Evolutionary conservation across 2,113 vertebrate species (phyloP).

Genomic region (Podilymbus podiceps): DNA sequence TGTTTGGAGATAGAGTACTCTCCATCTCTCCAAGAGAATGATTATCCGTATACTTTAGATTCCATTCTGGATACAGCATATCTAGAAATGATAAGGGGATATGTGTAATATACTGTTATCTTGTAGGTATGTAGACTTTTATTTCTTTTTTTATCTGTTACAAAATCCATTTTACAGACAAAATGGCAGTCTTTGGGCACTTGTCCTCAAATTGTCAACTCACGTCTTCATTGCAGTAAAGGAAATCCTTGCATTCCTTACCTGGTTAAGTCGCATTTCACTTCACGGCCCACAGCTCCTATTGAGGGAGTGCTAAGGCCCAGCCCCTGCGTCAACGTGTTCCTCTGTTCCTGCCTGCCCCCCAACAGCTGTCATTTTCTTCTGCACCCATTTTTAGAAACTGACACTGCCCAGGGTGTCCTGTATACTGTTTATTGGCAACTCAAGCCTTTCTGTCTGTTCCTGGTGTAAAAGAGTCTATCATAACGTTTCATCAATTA

Average conservation of each 20-base stretch:
- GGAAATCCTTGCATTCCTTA: not conserved
- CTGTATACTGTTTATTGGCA: not conserved
- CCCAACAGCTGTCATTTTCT: conserved; percentile 54
- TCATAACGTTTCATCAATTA: not conserved
- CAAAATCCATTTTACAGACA: not conserved
- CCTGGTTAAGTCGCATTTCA: not conserved
- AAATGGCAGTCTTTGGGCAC: not conserved
- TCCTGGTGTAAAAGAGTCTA: not conserved
- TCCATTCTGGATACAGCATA: not conserved
- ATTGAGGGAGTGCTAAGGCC: not conserved
- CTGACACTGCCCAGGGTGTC: not conserved
- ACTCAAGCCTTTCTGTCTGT: not conserved
- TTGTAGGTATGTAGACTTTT: not conserved
- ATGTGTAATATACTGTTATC: not conserved
- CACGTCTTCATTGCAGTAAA: not conserved
- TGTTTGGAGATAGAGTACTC: not conserved
- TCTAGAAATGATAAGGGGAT: not conserved
- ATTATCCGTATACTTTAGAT: not conserved
- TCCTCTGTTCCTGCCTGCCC: not conserved
- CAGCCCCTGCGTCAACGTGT: not conserved
- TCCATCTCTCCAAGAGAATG: not conserved
- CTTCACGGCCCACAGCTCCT: not conserved
- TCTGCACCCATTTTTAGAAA: conserved; percentile 56
- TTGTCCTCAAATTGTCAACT: not conserved
- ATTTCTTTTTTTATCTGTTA: not conserved